These are phyloP conservation scores for Mola mola DNA, from an alignment of 2,113 vertebrate genomes.

Conservation along the genomic window DNA sequence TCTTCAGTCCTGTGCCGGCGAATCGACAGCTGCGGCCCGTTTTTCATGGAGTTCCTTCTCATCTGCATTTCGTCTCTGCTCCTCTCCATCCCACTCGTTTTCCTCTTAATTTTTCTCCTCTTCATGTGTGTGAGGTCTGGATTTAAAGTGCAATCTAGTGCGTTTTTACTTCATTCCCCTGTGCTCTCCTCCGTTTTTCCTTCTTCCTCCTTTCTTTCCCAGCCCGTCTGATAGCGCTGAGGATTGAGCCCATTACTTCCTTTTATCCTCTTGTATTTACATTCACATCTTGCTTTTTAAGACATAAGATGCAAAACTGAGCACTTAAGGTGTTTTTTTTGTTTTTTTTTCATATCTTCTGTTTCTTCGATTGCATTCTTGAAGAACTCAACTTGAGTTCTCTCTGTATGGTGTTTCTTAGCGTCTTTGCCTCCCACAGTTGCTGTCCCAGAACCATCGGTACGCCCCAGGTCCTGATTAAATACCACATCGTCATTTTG, in stretches of 20 bases:
- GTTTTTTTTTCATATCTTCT: no score
- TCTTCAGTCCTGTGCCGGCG: constrained; percentile 3
- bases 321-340: no score
- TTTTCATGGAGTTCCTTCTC: constrained; percentile 5
- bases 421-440: constrained; percentile 35
- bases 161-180: not conserved
- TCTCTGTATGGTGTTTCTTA: constrained; percentile 6
- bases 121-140: not conserved
- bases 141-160: constrained; percentile 7
- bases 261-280: constrained; percentile 32
- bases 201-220: not conserved
- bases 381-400: constrained; percentile 8
- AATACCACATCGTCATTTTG: constrained; percentile 61
- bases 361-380: no score
- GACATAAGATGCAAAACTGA: constrained; percentile 18
- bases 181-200: no score
- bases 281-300: constrained; percentile 28
- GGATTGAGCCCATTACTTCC: constrained; percentile 23
- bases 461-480: constrained; percentile 47
- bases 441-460: constrained; percentile 33
- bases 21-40: constrained; percentile 20
- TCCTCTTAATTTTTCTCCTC: not conserved
- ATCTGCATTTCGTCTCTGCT: not conserved
- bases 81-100: not conserved
- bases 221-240: constrained; percentile 23